phyloP scores from a whole-genome alignment of 2,888 invertebrate genomes.

The Euclidia mi region DNA sequence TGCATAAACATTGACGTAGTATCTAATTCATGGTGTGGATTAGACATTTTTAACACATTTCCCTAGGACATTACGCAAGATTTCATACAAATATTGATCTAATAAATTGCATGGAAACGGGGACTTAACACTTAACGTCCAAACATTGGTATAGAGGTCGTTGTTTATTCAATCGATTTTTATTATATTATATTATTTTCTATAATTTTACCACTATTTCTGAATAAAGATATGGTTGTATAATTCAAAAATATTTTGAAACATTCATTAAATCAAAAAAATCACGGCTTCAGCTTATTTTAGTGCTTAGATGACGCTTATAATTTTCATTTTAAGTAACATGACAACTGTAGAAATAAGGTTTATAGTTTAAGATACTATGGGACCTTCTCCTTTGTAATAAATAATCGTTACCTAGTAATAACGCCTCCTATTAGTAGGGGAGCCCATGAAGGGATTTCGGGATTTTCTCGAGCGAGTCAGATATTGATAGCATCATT shows the following conservation, averaged over 20 bases:
- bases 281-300: constrained; percentile 31
- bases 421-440: no score
- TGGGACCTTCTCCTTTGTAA: no score
- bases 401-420: no score
- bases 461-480: no score
- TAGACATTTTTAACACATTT: constrained; percentile 71
- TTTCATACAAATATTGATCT: constrained; percentile 66
- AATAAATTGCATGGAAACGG: constrained; percentile 62
- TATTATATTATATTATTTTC: no score
- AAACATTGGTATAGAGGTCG: constrained; percentile 9
- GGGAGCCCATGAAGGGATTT: no score
- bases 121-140: not conserved
- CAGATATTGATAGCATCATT: no score
- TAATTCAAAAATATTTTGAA: constrained; percentile 30
- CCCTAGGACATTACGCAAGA: constrained; percentile 33
- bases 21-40: constrained; percentile 74
- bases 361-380: no score
- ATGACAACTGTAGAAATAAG: no score
- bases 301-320: constrained; percentile 16
- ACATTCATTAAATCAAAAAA: constrained; percentile 52
- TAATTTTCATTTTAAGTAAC: constrained; percentile 1
- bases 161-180: constrained; percentile 14
- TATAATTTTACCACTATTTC: no score
- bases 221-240: constrained; percentile 10
- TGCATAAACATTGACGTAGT: constrained; percentile 80